Base-by-base conservation (phyloP, 2,797 vertebrate genomes). In the Pagetopsis macropterus region DNA sequence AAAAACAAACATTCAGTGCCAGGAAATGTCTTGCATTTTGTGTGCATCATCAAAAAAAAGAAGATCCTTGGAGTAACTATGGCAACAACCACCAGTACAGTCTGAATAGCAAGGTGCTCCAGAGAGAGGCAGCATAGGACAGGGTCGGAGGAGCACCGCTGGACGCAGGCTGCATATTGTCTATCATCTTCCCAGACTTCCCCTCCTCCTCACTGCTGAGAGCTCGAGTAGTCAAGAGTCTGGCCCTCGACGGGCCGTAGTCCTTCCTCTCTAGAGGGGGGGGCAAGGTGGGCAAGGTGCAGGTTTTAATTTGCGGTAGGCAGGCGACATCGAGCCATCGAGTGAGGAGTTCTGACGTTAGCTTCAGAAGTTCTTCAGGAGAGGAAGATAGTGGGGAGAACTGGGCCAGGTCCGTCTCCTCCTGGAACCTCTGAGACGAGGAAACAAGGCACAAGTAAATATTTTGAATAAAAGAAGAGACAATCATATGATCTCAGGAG, bases 361-460 rank as follows among this genome's bases (percentile, higher is more conserved):
- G 75, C 48, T 67, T 87, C 23, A 95, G 93, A 54, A 96, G 94
- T 12, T 89, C 84, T 65, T 94, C 93, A 43, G 94, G 94, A 31
- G 93, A 90, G 45, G 94, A 94, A 27, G 57, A 27, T 23, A 83
- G 52, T 0, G 12, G 45, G 3, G 90, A 61, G 54, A 91, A 90
- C 1, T 63, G 54, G 9, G 79, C 43, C 49, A 90, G 62, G 54
- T 94, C 85, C 0, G 79, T 91, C 21, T 81, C 83, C 55, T 95
- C 92, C 65, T 72, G 91, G 81, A 94, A 93, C 50, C 61, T 89
- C 95, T 95, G 88, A 44, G 59, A 68, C 9, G 37, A 44, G 13
- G 9, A 56, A 58, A 46, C 16, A 57, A 69, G 9, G 12, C 57
- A 2, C 21, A 57, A 37, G 57, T 45, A 19, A 67, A n/a, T 3